phyloP scores from a whole-genome alignment of 2,888 invertebrate species.

The Julus scanicus region DNA sequence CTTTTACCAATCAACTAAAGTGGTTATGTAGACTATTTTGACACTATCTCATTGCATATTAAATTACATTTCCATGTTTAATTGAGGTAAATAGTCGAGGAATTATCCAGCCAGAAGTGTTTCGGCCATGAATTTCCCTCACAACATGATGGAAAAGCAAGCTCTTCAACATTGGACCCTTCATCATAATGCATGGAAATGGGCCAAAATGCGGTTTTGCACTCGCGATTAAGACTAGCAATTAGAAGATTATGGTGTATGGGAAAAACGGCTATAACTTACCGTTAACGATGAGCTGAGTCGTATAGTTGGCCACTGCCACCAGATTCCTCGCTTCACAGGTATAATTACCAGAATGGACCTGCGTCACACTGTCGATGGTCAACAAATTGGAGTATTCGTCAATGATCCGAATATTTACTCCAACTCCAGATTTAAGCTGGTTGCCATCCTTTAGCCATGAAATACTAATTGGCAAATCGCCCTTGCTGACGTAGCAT shows the following conservation, averaged over 20 bases:
- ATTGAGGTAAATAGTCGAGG: too few species aligned
- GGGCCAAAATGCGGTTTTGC: neutral
- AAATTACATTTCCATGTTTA: too few species aligned
- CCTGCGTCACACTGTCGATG: constrained; percentile 61
- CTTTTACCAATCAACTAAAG: too few species aligned
- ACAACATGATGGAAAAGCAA: neutral
- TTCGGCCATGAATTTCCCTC: too few species aligned
- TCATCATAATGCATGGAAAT: neutral
- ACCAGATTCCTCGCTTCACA: constrained; percentile 69
- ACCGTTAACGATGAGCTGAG: constrained; percentile 67
- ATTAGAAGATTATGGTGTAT: neutral
- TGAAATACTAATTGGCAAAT: constrained; percentile 79
- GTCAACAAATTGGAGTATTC: constrained; percentile 61
- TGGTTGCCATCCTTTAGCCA: constrained; percentile 80
- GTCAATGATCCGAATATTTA: constrained; percentile 60
- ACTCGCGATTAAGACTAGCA: neutral
- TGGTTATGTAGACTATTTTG: too few species aligned
- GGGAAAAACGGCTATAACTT: neutral
- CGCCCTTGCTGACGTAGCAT: constrained; percentile 80
- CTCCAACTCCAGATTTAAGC: constrained; percentile 64
- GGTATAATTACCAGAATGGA: constrained; percentile 70
- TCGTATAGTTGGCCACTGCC: constrained; percentile 66
- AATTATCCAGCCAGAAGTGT: too few species aligned
- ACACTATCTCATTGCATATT: too few species aligned
- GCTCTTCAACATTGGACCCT: neutral